phyloP scores from a whole-genome alignment of 2,113 vertebrate genomes.

The Entosphenus tridentatus region DNA sequence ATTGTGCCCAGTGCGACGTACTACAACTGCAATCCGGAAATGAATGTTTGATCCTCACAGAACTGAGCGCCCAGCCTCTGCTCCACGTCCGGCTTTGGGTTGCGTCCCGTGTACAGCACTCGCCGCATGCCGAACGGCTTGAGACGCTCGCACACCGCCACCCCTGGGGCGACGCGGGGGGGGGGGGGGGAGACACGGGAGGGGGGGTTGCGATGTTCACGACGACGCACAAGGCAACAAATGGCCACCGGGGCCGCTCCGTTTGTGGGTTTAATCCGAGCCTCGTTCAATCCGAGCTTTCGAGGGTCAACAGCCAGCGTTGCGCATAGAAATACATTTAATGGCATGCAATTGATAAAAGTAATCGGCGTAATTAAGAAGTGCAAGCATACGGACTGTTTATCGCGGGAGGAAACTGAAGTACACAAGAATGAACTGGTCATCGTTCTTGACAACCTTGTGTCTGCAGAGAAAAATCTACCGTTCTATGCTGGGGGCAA shows the following conservation, averaged over 20 bases:
- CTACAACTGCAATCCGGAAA: no score
- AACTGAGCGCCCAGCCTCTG: slow-evolving; percentile 7
- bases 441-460: no score
- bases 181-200: neutral
- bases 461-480: no score
- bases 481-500: no score
- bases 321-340: neutral
- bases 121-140: slow-evolving; percentile 66
- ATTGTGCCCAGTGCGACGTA: no score
- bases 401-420: no score
- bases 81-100: slow-evolving; percentile 26
- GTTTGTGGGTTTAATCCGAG: neutral
- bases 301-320: no score
- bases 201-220: neutral
- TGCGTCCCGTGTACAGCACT: slow-evolving; percentile 51
- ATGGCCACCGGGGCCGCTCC: neutral
- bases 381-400: no score
- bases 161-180: slow-evolving; percentile 21
- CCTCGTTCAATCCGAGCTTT: no score
- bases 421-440: no score
- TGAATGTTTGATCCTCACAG: neutral
- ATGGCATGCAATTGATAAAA: neutral
- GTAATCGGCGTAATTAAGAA: neutral
- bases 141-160: slow-evolving; percentile 56
- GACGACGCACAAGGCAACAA: neutral